phyloP scores from a whole-genome alignment of 2,113 vertebrate species.

The Ptilorrhoa leucosticta region DNA sequence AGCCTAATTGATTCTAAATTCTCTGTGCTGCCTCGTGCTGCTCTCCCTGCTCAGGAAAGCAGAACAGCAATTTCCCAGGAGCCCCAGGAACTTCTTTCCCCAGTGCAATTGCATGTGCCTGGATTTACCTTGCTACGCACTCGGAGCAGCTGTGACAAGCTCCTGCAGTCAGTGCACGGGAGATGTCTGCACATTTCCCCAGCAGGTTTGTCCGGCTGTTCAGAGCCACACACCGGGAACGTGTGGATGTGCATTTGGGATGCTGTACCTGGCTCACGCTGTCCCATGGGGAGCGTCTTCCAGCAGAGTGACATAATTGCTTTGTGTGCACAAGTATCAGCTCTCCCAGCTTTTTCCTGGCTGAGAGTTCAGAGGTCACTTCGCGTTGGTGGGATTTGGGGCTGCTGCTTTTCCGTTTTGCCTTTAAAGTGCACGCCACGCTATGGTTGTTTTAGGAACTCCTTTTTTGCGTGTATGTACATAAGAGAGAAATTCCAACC shows the following conservation, averaged over 20 bases:
- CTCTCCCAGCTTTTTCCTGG: neutral
- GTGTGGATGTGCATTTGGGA: neutral
- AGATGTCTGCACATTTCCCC: neutral
- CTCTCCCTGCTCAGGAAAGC: neutral
- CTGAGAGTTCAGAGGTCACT: neutral
- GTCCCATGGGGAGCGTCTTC: neutral
- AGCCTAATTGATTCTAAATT: neutral
- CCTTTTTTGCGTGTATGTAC: neutral
- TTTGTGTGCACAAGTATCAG: neutral
- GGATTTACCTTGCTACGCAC: neutral
- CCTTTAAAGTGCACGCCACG: neutral
- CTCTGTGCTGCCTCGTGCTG: neutral
- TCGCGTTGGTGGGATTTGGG: neutral
- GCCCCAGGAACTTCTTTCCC: neutral
- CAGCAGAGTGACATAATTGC: fast-evolving
- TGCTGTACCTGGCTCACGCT: neutral
- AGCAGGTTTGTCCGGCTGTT: neutral
- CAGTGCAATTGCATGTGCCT: neutral
- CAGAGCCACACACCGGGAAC: neutral
- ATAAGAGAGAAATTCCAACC: neutral
- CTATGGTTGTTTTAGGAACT: neutral
- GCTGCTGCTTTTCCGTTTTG: neutral
- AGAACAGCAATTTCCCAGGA: neutral
- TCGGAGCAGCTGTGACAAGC: neutral
- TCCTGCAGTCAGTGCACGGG: neutral